Conservation (phyloP, 2,888 invertebrate species). For the Magallana nippona region DNA sequence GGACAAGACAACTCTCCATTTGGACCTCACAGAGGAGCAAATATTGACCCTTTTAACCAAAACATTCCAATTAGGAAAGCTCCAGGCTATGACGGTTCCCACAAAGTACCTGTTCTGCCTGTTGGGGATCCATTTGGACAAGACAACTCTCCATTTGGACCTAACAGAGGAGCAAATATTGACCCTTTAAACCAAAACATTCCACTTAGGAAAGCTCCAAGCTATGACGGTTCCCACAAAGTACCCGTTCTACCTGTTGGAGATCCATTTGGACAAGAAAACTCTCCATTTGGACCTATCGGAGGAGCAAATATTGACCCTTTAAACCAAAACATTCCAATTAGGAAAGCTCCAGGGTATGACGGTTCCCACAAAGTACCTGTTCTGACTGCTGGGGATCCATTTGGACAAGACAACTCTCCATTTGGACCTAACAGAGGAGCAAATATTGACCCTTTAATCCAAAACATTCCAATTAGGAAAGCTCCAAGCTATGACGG, state of each 20-base stretch:
- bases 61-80: not conserved
- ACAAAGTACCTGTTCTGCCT: not conserved
- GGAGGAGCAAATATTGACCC: not conserved
- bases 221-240: not conserved
- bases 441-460: not conserved
- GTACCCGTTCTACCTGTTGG: not conserved
- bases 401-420: not conserved
- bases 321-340: not conserved
- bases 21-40: no score
- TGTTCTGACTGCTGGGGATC: not conserved
- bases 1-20: no score
- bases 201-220: not conserved
- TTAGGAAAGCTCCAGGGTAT: not conserved
- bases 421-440: not conserved
- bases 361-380: not conserved
- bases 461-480: not conserved
- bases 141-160: no score
- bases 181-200: no score
- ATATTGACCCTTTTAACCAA: not conserved
- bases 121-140: no score
- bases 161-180: no score
- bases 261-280: not conserved
- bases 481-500: not conserved
- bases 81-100: slow-evolving; percentile 3
- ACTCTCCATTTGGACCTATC: not conserved